Evolutionary conservation across 37 sponge, comb jelly and placozoan genomes (phyloP), one percentile per base, ranked within the genome.

Genomic region (Axinella damicornis): DNA sequence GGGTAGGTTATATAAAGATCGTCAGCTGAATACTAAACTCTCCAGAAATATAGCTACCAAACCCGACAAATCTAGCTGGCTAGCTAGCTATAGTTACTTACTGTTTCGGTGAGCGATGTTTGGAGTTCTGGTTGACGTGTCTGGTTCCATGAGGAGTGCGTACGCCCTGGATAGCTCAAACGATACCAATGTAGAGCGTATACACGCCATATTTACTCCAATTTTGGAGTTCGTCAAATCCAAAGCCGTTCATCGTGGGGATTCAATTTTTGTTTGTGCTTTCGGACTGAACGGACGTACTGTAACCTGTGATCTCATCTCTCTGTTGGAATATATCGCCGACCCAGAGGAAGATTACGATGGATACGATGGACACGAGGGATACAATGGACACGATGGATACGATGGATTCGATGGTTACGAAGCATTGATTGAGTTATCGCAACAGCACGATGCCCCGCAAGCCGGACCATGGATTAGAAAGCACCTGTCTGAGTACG

Each of bases 251-350:
- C 78, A 36, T 25, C 55, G 35, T 6, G 19, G 37, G 19, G 78
- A 85, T 16, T 19, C 20, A 28, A 54, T 85, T 16, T 85, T 85
- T 34, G 78, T 36, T 17, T n/a, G 69, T 68, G 86, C 69, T 19
- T 85, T 85, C 65, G 86, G 86, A 41, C 71, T 81, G n/a, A 0
- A 33, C 5, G 27, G 14, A n/a, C 19, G 59, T 27, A 40, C 4
- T 31, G 39, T 22, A 53, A 68, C 60, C 30, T 76, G 86, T 25
- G 79, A 85, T 37, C 65, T 84, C 18, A 2, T 84, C 21, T 36
- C 85, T 31, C 6, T 85, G 86, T 53, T 85, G 32, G 85, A 76
- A n/a, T n/a, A n/a, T n/a, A n/a, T n/a, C n/a, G n/a, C n/a, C n/a
- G n/a, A n/a, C n/a, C n/a, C n/a, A n/a, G n/a, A n/a, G n/a, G n/a